Evolutionary conservation across 2,797 vertebrate species (phyloP).

Genomic region (Esox lucius): DNA sequence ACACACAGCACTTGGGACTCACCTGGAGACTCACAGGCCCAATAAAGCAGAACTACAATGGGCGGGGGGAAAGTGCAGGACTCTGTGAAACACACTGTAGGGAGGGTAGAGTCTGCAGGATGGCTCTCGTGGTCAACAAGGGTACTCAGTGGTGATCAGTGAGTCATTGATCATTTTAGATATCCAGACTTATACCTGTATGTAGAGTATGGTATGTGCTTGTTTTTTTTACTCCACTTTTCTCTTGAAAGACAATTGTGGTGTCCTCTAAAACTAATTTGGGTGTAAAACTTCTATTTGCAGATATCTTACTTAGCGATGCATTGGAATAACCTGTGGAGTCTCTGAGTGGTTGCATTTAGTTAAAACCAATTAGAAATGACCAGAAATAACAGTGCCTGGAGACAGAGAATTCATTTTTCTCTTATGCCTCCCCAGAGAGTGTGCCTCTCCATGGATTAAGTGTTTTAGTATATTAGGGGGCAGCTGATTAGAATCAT

Average conservation of each 20-base stretch:
- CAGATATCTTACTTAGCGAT: conserved; percentile 77
- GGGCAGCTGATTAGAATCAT: conserved; percentile 83
- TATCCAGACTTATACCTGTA: neutral
- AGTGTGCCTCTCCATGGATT: conserved; percentile 81
- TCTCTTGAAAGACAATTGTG: conserved; percentile 71
- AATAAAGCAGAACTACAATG: conserved; percentile 58
- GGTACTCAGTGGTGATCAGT: conserved; percentile 47
- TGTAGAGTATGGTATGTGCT: conserved; percentile 21
- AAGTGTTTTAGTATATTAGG: conserved; percentile 86
- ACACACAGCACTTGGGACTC: conserved; percentile 53
- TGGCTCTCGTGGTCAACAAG: conserved; percentile 46
- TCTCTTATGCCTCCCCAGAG: conserved; percentile 79
- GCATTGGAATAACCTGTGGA: conserved; percentile 80
- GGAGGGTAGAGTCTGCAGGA: conserved; percentile 31
- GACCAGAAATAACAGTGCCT: conserved; percentile 87
- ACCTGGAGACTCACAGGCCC: conserved; percentile 72
- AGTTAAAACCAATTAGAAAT: conserved; percentile 89
- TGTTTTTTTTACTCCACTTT: conserved; percentile 58
- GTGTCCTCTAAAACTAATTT: conserved; percentile 84
- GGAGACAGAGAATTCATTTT: conserved; percentile 86
- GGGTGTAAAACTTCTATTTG: conserved; percentile 84
- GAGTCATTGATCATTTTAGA: conserved; percentile 47
- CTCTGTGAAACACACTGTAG: conserved; percentile 56
- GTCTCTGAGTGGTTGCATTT: conserved; percentile 80
- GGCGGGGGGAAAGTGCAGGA: conserved; percentile 33